A percentile compares a stretch with the other conserved stretches of the same genome.
Conservation (phyloP, 2,797 vertebrate species). For the Sardinella longiceps region DNA sequence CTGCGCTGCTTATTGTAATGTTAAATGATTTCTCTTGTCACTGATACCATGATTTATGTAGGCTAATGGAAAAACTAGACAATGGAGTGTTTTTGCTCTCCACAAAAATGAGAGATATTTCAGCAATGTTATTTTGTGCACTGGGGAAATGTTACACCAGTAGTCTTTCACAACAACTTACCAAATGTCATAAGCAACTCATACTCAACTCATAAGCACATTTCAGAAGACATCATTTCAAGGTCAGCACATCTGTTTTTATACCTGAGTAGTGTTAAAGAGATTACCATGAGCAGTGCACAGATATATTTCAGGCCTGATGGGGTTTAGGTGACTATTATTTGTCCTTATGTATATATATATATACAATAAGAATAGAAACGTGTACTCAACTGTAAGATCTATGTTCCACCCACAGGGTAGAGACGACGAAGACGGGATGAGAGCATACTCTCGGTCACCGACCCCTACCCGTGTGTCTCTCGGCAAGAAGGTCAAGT, state of each 20-base stretch:
- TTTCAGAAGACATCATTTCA: not conserved
- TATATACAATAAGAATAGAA: not conserved
- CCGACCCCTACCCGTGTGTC: slow-evolving; percentile 93
- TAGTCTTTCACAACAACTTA: not conserved
- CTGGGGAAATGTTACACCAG: not conserved
- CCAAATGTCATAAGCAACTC: no score
- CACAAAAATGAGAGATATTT: not conserved
- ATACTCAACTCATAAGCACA: no score
- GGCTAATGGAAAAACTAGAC: not conserved
- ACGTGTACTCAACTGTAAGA: not conserved
- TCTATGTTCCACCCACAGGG: not conserved
- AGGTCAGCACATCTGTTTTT: slow-evolving; percentile 13
- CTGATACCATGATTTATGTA: slow-evolving; percentile 16
- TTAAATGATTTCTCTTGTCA: not conserved
- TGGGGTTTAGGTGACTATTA: not conserved
- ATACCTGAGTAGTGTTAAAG: not conserved
- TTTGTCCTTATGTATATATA: no score
- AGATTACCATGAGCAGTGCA: not conserved
- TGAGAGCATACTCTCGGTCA: slow-evolving; percentile 94
- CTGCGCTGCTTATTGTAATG: not conserved
- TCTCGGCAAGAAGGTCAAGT: slow-evolving; percentile 97
- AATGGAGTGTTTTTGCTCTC: not conserved
- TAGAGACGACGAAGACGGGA: slow-evolving; percentile 85
- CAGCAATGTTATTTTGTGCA: not conserved
- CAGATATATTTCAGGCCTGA: not conserved